A percentile compares a stretch with the other conserved stretches of the same genome.
phyloP scores from a whole-genome alignment of 2,797 vertebrate species.

The Halcyon badia region DNA sequence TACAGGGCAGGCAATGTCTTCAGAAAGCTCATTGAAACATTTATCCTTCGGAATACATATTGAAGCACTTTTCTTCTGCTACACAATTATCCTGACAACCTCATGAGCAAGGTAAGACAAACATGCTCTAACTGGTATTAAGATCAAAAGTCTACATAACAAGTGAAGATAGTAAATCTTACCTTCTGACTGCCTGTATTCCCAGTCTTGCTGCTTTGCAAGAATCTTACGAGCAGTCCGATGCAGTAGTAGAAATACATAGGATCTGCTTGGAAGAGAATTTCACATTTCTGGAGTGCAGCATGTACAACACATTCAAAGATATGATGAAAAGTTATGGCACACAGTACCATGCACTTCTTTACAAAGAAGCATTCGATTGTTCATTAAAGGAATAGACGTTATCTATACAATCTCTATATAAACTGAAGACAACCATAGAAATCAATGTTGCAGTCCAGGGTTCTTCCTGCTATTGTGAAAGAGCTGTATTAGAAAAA shows the following conservation, averaged over 20 bases:
- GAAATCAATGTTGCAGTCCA: not conserved
- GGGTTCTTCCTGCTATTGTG: not conserved
- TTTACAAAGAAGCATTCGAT: not conserved
- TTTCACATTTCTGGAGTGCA: not conserved
- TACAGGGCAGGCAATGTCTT: not conserved
- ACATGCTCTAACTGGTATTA: not conserved
- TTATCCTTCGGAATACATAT: not conserved
- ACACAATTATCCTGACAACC: not conserved
- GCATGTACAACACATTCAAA: not conserved
- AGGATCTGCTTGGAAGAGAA: not conserved
- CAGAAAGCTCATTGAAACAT: not conserved
- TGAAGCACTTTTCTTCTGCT: not conserved
- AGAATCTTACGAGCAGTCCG: not conserved
- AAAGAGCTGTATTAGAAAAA: not conserved
- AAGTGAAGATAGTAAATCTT: not conserved
- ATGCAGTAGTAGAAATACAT: not conserved
- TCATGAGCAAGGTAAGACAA: not conserved
- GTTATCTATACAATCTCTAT: not conserved
- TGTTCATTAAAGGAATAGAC: not conserved
- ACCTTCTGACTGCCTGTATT: not conserved
- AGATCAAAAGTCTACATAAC: not conserved
- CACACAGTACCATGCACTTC: not conserved
- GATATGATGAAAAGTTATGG: not conserved
- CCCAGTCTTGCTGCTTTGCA: not conserved
- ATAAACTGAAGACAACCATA: not conserved